A percentile compares a stretch with the other conserved stretches of the same genome.
Evolutionary conservation across 2,797 vertebrate species (phyloP).

Genomic region (Austrolebias charrua): DNA sequence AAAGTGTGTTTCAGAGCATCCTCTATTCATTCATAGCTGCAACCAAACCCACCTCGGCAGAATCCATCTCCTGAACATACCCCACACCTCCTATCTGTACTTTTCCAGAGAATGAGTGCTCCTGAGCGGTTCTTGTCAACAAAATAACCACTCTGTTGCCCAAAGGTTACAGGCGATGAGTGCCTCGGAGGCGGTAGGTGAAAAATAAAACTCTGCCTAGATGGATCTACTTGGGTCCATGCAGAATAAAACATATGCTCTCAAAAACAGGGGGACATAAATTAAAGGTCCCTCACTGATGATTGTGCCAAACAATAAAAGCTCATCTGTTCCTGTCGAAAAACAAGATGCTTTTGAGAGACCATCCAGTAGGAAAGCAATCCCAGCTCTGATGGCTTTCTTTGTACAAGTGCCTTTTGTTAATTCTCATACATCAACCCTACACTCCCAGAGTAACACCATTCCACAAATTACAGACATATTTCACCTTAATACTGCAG

Average conservation of each 20-base stretch:
- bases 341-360: constrained; percentile 47
- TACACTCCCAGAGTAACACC: constrained; percentile 22
- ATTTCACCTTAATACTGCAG: constrained; percentile 48
- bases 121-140: constrained; percentile 53
- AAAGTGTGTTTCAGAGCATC: constrained; percentile 1
- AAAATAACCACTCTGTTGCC: constrained; percentile 43
- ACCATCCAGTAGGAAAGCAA: constrained; percentile 41
- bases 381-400: constrained; percentile 24
- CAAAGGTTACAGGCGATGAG: constrained; percentile 36
- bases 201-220: constrained; percentile 35
- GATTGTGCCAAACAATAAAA: constrained; percentile 45
- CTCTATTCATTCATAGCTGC: constrained; percentile 10
- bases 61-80: constrained; percentile 29
- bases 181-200: constrained; percentile 20
- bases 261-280: constrained; percentile 32
- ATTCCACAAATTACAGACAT: constrained; percentile 37
- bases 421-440: constrained; percentile 15
- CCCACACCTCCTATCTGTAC: constrained; percentile 26
- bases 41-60: constrained; percentile 16
- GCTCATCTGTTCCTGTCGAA: constrained; percentile 39
- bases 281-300: constrained; percentile 52
- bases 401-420: constrained; percentile 27
- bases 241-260: constrained; percentile 12
- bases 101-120: constrained; percentile 29
- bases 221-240: constrained; percentile 36